Conservation (phyloP, 2,888 invertebrate genomes). For the Aphidius colemani region DNA sequence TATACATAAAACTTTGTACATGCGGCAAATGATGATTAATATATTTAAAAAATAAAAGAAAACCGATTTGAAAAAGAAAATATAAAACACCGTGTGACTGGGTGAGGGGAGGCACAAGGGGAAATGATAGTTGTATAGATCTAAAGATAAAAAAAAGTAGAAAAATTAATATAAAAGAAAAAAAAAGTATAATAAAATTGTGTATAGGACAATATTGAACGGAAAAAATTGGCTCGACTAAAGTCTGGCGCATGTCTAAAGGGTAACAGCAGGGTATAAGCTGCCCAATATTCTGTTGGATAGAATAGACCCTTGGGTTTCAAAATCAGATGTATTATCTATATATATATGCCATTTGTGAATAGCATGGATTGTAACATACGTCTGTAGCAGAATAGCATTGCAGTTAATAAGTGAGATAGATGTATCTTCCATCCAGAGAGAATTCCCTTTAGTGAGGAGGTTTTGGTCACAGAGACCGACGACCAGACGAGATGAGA, state of each 20-base stretch:
- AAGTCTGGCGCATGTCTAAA: conserved; percentile 26
- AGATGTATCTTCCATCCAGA: not conserved
- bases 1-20: not conserved
- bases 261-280: not conserved
- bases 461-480: too few species aligned
- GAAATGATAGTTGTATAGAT: not conserved
- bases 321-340: not conserved
- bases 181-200: not conserved
- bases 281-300: conserved; percentile 16
- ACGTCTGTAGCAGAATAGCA: conserved; percentile 25
- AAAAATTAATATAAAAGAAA: conserved; percentile 5
- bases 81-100: conserved; percentile 8
- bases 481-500: too few species aligned
- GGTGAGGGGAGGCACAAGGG: conserved; percentile 4
- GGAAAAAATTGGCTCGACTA: conserved; percentile 27
- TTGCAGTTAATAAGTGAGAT: conserved; percentile 16
- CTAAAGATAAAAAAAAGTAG: not conserved
- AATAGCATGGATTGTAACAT: conserved; percentile 27
- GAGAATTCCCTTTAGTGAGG: too few species aligned
- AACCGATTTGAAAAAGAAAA: not conserved
- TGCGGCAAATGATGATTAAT: not conserved
- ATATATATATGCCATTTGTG: conserved; percentile 24
- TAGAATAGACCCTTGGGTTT: conserved; percentile 16
- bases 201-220: conserved; percentile 19
- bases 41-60: not conserved